Evolutionary conservation across 2,888 invertebrate species (phyloP), one percentile per base, ranked within the genome.

Genomic region (Ichneumoninae sp.): DNA sequence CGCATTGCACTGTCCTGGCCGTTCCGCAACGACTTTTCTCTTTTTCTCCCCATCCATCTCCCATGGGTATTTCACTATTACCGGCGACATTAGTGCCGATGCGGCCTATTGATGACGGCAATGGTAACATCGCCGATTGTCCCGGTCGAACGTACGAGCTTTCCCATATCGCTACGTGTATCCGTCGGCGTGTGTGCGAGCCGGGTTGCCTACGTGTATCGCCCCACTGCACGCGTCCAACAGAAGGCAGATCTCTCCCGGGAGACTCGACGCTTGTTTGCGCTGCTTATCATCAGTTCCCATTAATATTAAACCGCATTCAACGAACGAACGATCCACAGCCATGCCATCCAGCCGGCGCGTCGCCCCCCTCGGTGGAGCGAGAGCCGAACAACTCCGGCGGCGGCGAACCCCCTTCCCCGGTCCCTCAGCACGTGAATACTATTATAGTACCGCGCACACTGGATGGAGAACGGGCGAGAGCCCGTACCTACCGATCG

Each of bases 231-330:
- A 91, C 91, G 91, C 91, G 91, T 91, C 90, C 90, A 92, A 93
- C 93, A 93, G 92, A 93, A 93, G 93, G 93, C 93, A 92, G 92
- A 93, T 93, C 92, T 93, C 92, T 93, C 93, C 93, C 93, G 92
- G 92, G 93, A 93, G 93, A 93, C 91, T 92, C 93, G 91, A 92
- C 93, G 93, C 93, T 93, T 93, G 93, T 93, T 93, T 93, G 93
- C 93, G 92, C 93, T 93, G 93, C 93, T 93, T 93, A 93, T 93
- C 93, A 93, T 93, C 93, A 93, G 92, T 91, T 92, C 92, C 93
- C 93, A 93, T 93, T 93, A 93, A 93, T 93, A 93, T 93, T 93
- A 93, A 93, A 93, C 93, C 93, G 93, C 93, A 93, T 93, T 93
- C 93, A 93, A 90, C 93, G 93, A 91, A 91, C 91, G 90, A 91